Evolutionary conservation across 92 coral and sea anemone genomes (phyloP).

Genomic region (Porites evermanni): DNA sequence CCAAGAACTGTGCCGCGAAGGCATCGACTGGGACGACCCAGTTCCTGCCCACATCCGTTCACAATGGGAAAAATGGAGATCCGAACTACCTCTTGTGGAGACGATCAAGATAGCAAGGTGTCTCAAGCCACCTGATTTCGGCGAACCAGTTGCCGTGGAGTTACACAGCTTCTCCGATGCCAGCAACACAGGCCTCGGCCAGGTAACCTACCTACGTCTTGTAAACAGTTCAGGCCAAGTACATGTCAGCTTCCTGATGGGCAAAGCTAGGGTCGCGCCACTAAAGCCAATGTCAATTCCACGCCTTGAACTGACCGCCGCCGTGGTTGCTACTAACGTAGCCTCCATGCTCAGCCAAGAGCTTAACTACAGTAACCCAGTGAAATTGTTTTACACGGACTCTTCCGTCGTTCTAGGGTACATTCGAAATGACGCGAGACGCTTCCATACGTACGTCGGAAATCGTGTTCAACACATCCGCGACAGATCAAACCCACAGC

Average conservation of each 20-base stretch:
- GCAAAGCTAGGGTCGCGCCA: slow-evolving; percentile 63
- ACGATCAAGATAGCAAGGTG: slow-evolving; percentile 54
- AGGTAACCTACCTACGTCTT: slow-evolving; percentile 60
- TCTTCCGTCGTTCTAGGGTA: slow-evolving; percentile 16
- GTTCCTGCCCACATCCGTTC: slow-evolving; percentile 39
- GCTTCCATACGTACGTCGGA: slow-evolving; percentile 40
- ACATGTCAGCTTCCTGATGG: slow-evolving; percentile 65
- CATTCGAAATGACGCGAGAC: slow-evolving; percentile 22
- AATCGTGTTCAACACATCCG: slow-evolving; percentile 70
- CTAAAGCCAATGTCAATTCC: slow-evolving; percentile 64
- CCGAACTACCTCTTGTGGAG: slow-evolving; percentile 61
- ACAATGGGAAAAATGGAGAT: slow-evolving; percentile 72
- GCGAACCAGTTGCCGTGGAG: slow-evolving; percentile 51
- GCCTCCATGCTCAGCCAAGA: slow-evolving; percentile 55
- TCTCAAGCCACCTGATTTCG: slow-evolving; percentile 76
- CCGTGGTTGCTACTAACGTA: slow-evolving; percentile 54
- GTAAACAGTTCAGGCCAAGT: slow-evolving; percentile 26
- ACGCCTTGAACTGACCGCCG: slow-evolving; percentile 27
- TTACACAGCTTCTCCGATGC: slow-evolving; percentile 70
- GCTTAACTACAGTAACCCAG: slow-evolving; percentile 34
- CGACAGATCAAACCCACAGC: slow-evolving; percentile 29
- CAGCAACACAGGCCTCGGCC: slow-evolving; percentile 57
- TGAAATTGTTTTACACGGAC: slow-evolving; percentile 22
- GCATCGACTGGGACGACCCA: slow-evolving; percentile 49
- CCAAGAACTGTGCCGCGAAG: slow-evolving; percentile 53